Conservation (phyloP, 2,113 vertebrate genomes). For the Elanus axillaris region DNA sequence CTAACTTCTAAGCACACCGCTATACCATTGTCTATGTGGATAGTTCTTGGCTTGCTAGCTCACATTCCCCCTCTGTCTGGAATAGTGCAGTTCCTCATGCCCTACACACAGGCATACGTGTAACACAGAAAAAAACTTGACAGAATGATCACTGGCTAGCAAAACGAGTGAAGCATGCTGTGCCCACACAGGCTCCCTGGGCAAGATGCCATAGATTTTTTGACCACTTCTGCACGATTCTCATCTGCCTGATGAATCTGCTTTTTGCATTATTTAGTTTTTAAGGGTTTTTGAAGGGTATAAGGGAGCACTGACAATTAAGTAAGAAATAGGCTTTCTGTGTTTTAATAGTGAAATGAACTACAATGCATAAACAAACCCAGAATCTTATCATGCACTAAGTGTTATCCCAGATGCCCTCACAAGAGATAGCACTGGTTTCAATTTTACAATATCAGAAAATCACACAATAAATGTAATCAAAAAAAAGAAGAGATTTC, state of each 20-base stretch:
- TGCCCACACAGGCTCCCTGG: not conserved
- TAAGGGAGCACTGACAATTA: not conserved
- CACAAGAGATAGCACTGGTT: not conserved
- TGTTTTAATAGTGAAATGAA: not conserved
- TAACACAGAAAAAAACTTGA: not conserved
- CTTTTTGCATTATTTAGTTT: not conserved
- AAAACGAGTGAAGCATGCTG: not conserved
- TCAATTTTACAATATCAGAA: not conserved
- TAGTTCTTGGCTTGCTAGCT: not conserved
- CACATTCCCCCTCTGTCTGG: not conserved
- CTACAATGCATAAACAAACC: not conserved
- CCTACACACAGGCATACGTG: not conserved
- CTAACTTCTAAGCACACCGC: not conserved
- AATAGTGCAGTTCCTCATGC: not conserved
- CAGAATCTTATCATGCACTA: not conserved
- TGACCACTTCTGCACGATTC: not conserved
- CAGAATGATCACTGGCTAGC: not conserved
- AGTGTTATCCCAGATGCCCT: not conserved
- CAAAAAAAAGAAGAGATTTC: not conserved
- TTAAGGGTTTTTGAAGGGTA: not conserved
- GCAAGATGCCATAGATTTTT: not conserved
- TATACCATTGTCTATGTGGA: not conserved
- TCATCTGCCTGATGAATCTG: not conserved
- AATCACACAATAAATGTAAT: not conserved
- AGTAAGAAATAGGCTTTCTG: not conserved